These are phyloP conservation scores for Drosophila mulleri DNA, from an alignment of 2,888 invertebrate genomes.

Conservation along the genomic window DNA sequence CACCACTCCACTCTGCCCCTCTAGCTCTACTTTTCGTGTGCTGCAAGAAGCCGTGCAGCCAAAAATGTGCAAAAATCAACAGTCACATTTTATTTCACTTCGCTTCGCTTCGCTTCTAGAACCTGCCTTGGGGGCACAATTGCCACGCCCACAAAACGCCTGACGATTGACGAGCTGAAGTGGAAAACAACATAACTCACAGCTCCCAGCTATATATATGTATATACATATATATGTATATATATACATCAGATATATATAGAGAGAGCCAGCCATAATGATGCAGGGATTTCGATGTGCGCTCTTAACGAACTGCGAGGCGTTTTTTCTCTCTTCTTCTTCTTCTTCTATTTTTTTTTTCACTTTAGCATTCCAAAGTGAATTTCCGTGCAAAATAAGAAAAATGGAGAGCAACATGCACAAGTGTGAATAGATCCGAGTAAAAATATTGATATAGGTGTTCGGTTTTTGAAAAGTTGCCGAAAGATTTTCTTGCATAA, in stretches of 20 bases:
- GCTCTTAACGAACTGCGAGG: slow-evolving; percentile 34
- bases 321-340: neutral
- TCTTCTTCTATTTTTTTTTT: neutral
- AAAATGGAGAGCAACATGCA: neutral
- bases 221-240: neutral
- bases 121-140: slow-evolving; percentile 33
- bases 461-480: neutral
- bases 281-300: slow-evolving; percentile 43
- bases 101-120: slow-evolving; percentile 30
- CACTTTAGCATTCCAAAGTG: slow-evolving; percentile 26
- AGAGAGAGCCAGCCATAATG: slow-evolving; percentile 32
- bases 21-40: too few relatives aligned
- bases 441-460: slow-evolving; percentile 27
- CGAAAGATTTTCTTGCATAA: slow-evolving; percentile 9
- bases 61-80: slow-evolving; percentile 60
- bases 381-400: slow-evolving; percentile 17
- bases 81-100: slow-evolving; percentile 61
- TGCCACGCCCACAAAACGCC: slow-evolving; percentile 26
- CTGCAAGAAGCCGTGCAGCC: neutral
- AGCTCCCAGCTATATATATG: slow-evolving; percentile 7
- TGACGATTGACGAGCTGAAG: slow-evolving; percentile 62
- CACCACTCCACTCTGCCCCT: neutral
- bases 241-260: slow-evolving; percentile 7
- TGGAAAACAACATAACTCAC: slow-evolving; percentile 32
- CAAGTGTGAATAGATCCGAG: slow-evolving; percentile 7